Conservation (phyloP, 2,888 invertebrate genomes). For the Griposia aprilina region DNA sequence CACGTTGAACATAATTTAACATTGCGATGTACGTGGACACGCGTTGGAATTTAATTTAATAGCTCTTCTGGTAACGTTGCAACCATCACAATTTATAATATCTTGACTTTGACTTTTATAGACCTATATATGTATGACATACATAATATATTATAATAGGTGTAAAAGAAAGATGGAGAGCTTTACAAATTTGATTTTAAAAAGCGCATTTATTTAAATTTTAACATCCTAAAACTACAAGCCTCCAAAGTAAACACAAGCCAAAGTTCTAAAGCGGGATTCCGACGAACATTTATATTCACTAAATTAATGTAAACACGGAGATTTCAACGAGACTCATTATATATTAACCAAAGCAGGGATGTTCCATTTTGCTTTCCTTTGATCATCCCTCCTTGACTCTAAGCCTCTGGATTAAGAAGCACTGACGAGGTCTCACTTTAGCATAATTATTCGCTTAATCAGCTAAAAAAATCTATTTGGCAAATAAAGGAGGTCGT, state of each 20-base stretch:
- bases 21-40: constrained; percentile 30
- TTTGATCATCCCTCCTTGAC: constrained; percentile 83
- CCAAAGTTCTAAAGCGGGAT: constrained; percentile 57
- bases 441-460: constrained; percentile 87
- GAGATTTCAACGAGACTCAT: constrained; percentile 82
- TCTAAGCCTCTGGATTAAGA: constrained; percentile 84
- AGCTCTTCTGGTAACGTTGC: constrained; percentile 8
- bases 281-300: constrained; percentile 75
- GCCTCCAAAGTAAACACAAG: constrained; percentile 33
- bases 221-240: constrained; percentile 1
- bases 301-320: constrained; percentile 88
- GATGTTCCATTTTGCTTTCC: constrained; percentile 80
- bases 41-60: constrained; percentile 34
- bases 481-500: constrained; percentile 66
- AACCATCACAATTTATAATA: neutral
- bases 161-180: neutral
- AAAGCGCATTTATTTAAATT: constrained; percentile 12
- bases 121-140: too few species aligned
- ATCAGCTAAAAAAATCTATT: constrained; percentile 85
- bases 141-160: too few species aligned
- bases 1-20: constrained; percentile 27
- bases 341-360: constrained; percentile 87
- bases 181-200: neutral
- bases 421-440: constrained; percentile 80
- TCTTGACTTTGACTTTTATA: neutral